Conservation (phyloP, 2,888 invertebrate species). For the Pterobdella sp. region DNA sequence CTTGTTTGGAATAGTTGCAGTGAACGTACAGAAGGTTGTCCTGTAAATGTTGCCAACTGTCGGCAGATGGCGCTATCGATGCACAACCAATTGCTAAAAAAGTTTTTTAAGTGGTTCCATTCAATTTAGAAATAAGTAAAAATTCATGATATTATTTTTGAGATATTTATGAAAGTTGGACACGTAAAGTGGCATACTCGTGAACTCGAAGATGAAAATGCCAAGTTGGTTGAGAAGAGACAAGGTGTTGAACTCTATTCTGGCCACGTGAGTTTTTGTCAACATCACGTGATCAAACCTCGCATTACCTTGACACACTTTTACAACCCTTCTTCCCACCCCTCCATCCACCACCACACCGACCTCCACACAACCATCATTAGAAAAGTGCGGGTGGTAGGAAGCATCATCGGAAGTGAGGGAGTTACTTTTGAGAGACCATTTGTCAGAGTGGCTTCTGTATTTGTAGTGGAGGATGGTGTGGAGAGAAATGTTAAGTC, state of each 20-base stretch:
- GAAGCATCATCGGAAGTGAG: not conserved
- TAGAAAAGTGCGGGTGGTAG: not conserved
- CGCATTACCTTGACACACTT: constrained; percentile 30
- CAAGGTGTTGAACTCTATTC: constrained; percentile 30
- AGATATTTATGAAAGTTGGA: not conserved
- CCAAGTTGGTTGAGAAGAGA: constrained; percentile 30
- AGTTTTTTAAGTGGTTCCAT: not conserved
- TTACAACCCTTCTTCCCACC: constrained; percentile 28
- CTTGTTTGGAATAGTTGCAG: constrained; percentile 27
- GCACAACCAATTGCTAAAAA: constrained; percentile 29
- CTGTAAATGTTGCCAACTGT: constrained; percentile 27
- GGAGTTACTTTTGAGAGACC: not conserved
- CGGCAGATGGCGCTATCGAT: constrained; percentile 7
- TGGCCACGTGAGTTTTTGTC: constrained; percentile 30
- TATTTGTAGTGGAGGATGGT: constrained; percentile 27
- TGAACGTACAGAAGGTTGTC: constrained; percentile 24
- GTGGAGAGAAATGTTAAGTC: constrained; percentile 32
- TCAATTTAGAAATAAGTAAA: not conserved
- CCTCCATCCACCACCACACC: constrained; percentile 31
- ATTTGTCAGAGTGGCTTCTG: not conserved
- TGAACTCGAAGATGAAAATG: constrained; percentile 33
- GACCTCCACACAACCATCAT: constrained; percentile 34
- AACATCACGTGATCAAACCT: constrained; percentile 26
- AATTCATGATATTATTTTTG: not conserved
- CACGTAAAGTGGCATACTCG: constrained; percentile 22